Evolutionary conservation across 1,140 invertebrate species (phyloP), one percentile per base, ranked within the genome.

Genomic region (Dreissena rostriformis): DNA sequence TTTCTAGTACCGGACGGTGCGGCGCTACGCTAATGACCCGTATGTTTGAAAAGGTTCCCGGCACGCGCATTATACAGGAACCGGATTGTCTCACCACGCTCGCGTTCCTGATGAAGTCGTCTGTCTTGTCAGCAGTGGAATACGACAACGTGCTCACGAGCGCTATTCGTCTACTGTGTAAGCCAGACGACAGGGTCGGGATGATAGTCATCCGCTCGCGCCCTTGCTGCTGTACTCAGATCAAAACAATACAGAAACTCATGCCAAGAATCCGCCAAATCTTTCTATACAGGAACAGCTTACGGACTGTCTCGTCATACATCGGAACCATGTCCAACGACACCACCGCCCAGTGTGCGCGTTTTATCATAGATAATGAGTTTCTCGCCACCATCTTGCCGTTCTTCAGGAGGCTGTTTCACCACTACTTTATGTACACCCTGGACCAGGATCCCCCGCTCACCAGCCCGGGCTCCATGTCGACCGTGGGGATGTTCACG

Each of bases 241-340:
- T 90, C 49, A 86, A 86, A 68, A 89, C 89, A 66, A 87, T 92
- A 4, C 84, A 87, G 51, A 83, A 86, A 63, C 72, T 87, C 51
- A 88, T 92, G 65, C 91, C 91, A 1, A 82, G 86, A 57, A 87
- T 91, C 17, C 84, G 89, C 57, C 89, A 91, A 63, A 79, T 92
- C 26, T 92, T 90, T 75, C 82, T 91, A 19, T 92, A 92, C 83
- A 79, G 92, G 57, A 91, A 92, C 86, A 91, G 92, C 72, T 71
- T 91, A 22, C 90, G 91, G 65, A 90, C 90, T 5, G 85, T 92
- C 17, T 76, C 86, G 22, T 91, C 91, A 10, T 89, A 86, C 24
- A 83, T 92, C 24, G 86, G 76, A 53, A 79, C 89, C 12, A 82
- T 89, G 26, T 75, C 86, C 11, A 88, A 78, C 14, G 89, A 91